These are phyloP conservation scores for Molorchus minor DNA, from an alignment of 2,888 invertebrate genomes.

Conservation along the genomic window DNA sequence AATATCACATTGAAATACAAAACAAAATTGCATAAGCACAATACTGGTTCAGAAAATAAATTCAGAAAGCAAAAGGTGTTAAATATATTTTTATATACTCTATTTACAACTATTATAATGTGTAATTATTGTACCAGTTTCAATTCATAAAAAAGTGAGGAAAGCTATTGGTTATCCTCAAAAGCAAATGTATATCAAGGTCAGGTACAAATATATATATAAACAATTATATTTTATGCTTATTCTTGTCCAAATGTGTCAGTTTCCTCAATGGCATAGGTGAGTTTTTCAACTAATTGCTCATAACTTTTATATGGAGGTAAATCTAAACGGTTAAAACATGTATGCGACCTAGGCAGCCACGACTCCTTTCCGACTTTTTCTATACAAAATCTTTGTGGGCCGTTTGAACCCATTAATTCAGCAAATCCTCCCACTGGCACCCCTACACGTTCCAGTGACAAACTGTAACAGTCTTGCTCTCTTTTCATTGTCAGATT, in stretches of 20 bases:
- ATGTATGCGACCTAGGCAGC: constrained; percentile 98
- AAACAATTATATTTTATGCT: constrained; percentile 43
- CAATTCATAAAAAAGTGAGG: constrained; percentile 5
- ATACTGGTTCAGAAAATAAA: constrained; percentile 24
- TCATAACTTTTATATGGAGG: constrained; percentile 99
- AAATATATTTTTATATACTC: constrained; percentile 3
- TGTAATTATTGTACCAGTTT: constrained; percentile 1
- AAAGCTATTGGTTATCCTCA: not conserved
- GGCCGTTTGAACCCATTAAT: constrained; percentile 99
- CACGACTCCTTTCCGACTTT: constrained; percentile 99
- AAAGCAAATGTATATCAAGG: not conserved
- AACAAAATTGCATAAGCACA: constrained; percentile 36
- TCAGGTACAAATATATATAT: constrained; percentile 33
- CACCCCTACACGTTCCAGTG: constrained; percentile 96
- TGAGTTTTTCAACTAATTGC: constrained; percentile 97
- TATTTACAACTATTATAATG: constrained; percentile 16
- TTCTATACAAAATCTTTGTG: constrained; percentile 98
- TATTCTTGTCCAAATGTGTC: constrained; percentile 98
- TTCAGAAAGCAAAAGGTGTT: not conserved
- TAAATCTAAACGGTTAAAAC: constrained; percentile 97
- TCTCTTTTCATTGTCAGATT: constrained; percentile 97
- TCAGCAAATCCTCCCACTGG: constrained; percentile 99
- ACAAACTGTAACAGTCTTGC: constrained; percentile 97
- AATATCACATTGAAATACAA: constrained; percentile 46
- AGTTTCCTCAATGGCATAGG: constrained; percentile 98